Evolutionary conservation across 2,797 vertebrate genomes (phyloP), one percentile per base, ranked within the genome.

Genomic region (Melanotaenia nigrans): DNA sequence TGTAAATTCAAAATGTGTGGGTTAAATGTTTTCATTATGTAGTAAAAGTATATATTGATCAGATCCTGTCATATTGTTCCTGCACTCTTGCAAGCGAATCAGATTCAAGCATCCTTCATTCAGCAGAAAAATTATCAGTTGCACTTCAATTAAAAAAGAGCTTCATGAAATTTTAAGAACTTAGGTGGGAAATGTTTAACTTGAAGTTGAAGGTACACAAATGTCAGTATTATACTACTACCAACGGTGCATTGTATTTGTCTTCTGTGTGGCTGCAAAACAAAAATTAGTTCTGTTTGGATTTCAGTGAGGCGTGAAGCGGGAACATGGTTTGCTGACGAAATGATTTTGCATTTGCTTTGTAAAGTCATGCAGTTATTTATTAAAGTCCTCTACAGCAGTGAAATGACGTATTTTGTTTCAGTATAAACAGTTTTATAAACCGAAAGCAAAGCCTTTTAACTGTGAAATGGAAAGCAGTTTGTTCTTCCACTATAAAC

Each of bases 301-400:
- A 14, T 53, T 36, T 47, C 20, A 47, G 5, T 7, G 7, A 47
- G 45, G 45, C 45, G 3, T 47, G 1, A 11, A 38, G 30, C 13
- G 8, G 16, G 14, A 45, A 57, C 4, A 6, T 30, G n/a, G 18
- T 4, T 42, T 40, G 24, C 53, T 3, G 14, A 40, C 14, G 2
- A 22, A 30, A 53, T 73, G n/a, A 20, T 72, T 69, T 24, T 16
- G 22, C 49, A 30, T 28, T 61, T 58, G 55, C 63, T 68, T 62
- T 63, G 25, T 61, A 36, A 28, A 32, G n/a, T 57, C 16, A 10
- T 4, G 25, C 25, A 58, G 38, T 77, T 68, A 80, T 77, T 83
- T 76, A 80, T 77, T 60, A 5, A 83, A 74, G 33, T n/a, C 2
- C 0, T 20, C 24, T 38, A 18, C 51, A 40, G 20, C 35, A 7